Conservation (phyloP, 2,113 vertebrate species). For the Neomonachus schauinslandi region DNA sequence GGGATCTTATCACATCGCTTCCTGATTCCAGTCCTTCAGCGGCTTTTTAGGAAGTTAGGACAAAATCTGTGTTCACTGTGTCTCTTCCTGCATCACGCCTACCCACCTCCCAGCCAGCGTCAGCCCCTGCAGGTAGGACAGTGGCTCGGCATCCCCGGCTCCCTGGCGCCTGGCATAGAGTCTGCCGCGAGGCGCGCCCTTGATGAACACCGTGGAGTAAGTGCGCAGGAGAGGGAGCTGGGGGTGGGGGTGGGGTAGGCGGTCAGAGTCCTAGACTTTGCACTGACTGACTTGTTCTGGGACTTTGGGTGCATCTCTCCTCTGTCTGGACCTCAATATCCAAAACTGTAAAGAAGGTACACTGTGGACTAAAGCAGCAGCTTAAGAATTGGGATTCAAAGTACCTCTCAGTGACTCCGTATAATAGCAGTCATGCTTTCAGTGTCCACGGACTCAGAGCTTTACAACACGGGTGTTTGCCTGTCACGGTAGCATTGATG, state of each 20-base stretch:
- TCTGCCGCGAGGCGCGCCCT: not conserved
- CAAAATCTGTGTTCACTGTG: not conserved
- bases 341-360: slow-evolving; percentile 30
- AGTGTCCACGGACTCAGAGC: not conserved
- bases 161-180: not conserved
- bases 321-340: not conserved
- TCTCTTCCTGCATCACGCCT: not conserved
- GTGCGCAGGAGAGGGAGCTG: not conserved
- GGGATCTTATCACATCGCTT: not conserved
- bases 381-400: slow-evolving; percentile 8
- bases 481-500: not conserved
- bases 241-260: not conserved
- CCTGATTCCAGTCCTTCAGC: not conserved
- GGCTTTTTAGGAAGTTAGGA: not conserved
- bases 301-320: not conserved
- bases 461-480: slow-evolving; percentile 37
- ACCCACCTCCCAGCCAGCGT: not conserved
- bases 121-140: not conserved
- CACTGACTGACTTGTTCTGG: slow-evolving; percentile 4
- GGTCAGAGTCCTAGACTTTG: not conserved
- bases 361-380: not conserved
- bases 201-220: not conserved
- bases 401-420: not conserved
- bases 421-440: slow-evolving; percentile 33
- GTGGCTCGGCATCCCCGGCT: not conserved